These are phyloP conservation scores for Litoditis marina DNA, from an alignment of 2,888 invertebrate genomes.

Conservation along the genomic window DNA sequence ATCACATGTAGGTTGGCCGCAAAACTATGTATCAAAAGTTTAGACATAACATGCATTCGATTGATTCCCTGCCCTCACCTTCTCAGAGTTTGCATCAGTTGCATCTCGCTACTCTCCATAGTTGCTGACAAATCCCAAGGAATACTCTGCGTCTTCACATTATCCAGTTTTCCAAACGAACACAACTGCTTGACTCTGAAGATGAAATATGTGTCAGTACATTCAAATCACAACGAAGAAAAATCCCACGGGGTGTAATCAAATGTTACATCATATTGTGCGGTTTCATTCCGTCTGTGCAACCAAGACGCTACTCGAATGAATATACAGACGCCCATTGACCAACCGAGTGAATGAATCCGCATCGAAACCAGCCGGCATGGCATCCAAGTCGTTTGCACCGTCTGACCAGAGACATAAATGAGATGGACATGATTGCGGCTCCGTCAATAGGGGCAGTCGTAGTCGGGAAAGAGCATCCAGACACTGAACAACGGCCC, in stretches of 20 bases:
- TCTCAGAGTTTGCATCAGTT: slow-evolving; percentile 22
- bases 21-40: neutral
- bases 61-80: slow-evolving; percentile 6
- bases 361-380: slow-evolving; percentile 14
- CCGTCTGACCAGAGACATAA: slow-evolving; percentile 16
- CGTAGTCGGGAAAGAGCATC: slow-evolving; percentile 9
- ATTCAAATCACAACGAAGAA: too few species aligned
- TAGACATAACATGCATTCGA: too few species aligned
- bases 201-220: neutral
- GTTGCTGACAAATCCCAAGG: slow-evolving; percentile 17
- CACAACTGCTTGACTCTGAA: slow-evolving; percentile 10
- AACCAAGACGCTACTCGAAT: too few species aligned
- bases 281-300: too few species aligned
- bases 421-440: slow-evolving; percentile 8
- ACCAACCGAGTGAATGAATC: slow-evolving; percentile 12
- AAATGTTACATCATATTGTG: too few species aligned
- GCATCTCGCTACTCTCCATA: slow-evolving; percentile 8
- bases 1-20: neutral
- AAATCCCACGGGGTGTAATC: too few species aligned
- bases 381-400: neutral
- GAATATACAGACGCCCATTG: too few species aligned
- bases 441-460: slow-evolving; percentile 7
- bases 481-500: neutral
- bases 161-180: slow-evolving; percentile 8
- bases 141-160: neutral